A percentile compares a stretch with the other conserved stretches of the same genome.
Conservation (phyloP, 2,888 invertebrate species). For the Parnassius orleans region DNA sequence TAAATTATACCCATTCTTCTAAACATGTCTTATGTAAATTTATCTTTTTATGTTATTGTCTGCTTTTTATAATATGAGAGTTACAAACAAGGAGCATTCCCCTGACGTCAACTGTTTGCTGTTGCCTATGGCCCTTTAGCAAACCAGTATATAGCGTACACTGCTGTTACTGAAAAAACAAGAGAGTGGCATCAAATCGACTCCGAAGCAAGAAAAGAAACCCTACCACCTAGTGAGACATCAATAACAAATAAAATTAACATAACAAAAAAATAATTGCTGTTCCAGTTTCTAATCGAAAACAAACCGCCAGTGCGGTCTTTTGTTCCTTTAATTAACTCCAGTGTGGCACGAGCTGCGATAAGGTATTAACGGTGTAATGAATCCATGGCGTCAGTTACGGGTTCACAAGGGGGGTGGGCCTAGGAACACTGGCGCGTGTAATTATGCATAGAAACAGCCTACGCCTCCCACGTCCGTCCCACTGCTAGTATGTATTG, state of each 20-base stretch:
- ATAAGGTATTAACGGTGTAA: constrained; percentile 9
- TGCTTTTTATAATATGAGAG: too few relatives aligned
- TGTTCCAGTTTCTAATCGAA: constrained; percentile 7
- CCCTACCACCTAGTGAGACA: not conserved
- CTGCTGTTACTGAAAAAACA: too few relatives aligned
- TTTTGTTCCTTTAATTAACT: constrained; percentile 14
- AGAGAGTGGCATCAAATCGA: too few relatives aligned
- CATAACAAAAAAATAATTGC: constrained; percentile 1
- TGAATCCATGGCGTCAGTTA: constrained; percentile 16
- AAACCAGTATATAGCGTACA: too few relatives aligned
- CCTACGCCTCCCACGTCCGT: constrained; percentile 59
- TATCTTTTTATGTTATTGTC: too few relatives aligned
- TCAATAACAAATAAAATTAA: constrained; percentile 12
- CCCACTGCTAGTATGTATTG: constrained; percentile 51
- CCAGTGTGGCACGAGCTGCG: constrained; percentile 13
- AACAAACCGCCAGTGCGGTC: not conserved
- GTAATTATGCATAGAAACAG: constrained; percentile 55
- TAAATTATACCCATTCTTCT: too few relatives aligned
- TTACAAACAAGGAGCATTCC: too few relatives aligned
- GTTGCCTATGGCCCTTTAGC: too few relatives aligned
- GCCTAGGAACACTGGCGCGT: constrained; percentile 39
- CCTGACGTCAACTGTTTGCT: too few relatives aligned
- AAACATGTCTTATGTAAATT: too few relatives aligned
- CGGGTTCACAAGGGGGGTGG: constrained; percentile 27
- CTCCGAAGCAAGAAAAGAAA: too few relatives aligned